phyloP scores from a whole-genome alignment of 2,113 vertebrate genomes.

The Podilymbus podiceps region DNA sequence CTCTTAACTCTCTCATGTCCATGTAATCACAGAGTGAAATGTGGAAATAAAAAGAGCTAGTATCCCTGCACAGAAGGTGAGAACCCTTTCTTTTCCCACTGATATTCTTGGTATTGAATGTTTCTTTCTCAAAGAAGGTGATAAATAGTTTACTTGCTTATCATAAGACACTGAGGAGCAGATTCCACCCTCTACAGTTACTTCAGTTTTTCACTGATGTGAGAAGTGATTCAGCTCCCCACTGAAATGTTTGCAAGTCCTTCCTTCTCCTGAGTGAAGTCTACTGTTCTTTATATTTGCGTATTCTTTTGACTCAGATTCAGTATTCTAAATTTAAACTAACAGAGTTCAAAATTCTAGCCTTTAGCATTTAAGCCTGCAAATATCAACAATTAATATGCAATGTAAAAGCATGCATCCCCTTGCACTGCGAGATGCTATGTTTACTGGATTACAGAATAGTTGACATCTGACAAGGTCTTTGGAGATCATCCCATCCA shows the following conservation, averaged over 20 bases:
- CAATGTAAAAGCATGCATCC: background rate
- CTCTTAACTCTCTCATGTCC: conserved; percentile 33
- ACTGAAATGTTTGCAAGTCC: background rate
- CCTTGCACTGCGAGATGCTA: background rate
- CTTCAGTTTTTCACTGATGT: background rate
- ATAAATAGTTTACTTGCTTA: background rate
- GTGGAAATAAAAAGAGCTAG: background rate
- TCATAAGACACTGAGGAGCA: background rate
- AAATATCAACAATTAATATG: background rate
- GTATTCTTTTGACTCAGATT: background rate
- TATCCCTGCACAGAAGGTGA: background rate
- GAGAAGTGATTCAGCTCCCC: background rate
- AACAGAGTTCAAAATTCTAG: background rate
- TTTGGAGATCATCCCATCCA: background rate
- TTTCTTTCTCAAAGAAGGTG: background rate
- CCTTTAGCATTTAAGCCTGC: background rate
- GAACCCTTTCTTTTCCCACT: background rate
- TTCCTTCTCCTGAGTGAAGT: background rate
- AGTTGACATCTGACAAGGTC: background rate
- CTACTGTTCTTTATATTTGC: background rate
- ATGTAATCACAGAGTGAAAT: background rate
- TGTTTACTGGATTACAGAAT: background rate
- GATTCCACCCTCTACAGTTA: background rate
- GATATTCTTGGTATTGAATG: background rate
- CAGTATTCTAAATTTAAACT: background rate